These are phyloP conservation scores for Phaedon cochleariae DNA, from an alignment of 2,888 invertebrate genomes.

Conservation along the genomic window DNA sequence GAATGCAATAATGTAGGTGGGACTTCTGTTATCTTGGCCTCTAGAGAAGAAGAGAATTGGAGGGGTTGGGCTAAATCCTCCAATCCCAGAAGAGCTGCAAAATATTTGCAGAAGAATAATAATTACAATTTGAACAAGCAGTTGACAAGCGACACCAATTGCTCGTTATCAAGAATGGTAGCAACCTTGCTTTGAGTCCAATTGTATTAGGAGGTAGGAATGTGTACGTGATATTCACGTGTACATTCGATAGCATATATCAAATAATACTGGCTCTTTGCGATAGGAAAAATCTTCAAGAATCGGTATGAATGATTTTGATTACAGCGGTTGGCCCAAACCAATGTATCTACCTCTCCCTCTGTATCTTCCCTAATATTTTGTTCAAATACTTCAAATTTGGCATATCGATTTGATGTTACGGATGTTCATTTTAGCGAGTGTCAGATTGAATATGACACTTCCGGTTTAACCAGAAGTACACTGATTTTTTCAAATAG, in stretches of 20 bases:
- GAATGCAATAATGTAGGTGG: background rate
- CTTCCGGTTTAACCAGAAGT: too few relatives aligned
- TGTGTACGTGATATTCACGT: background rate
- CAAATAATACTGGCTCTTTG: slow-evolving; percentile 7
- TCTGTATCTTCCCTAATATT: too few relatives aligned
- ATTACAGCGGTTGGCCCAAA: too few relatives aligned
- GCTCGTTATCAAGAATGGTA: slow-evolving; percentile 1
- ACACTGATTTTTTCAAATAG: too few relatives aligned
- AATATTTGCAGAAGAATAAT: background rate
- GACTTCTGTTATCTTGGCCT: background rate
- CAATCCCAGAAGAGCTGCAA: background rate
- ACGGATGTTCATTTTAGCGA: too few relatives aligned
- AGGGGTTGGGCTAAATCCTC: background rate
- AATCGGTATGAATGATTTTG: background rate
- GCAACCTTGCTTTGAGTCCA: background rate
- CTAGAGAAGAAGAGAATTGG: slow-evolving; percentile 2
- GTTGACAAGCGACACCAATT: background rate
- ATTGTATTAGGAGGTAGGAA: background rate
- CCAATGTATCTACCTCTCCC: too few relatives aligned
- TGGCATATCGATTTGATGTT: too few relatives aligned
- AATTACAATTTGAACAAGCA: background rate
- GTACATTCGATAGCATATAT: slow-evolving; percentile 4
- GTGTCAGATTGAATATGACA: too few relatives aligned
- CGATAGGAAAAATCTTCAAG: background rate
- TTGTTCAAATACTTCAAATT: too few relatives aligned